Evolutionary conservation across 1,140 invertebrate genomes (phyloP).

Genomic region (Scaptodrosophila lebanonensis): DNA sequence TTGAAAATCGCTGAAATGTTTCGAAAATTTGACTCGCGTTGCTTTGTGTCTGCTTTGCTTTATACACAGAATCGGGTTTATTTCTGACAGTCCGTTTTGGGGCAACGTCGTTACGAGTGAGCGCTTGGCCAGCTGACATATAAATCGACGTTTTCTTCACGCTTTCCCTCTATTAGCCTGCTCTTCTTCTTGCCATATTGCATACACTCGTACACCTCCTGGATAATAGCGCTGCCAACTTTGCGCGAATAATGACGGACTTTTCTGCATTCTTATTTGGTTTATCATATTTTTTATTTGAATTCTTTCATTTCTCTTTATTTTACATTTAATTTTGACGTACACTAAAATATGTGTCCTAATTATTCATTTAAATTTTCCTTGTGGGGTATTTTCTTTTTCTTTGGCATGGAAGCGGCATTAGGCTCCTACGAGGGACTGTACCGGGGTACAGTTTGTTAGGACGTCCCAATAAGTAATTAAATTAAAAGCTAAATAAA

Average conservation of each 20-base stretch:
- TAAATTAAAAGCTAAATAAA: no score
- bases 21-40: conserved; percentile 8
- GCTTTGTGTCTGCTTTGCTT: conserved; percentile 25
- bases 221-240: conserved; percentile 28
- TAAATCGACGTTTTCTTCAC: conserved; percentile 41
- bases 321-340: conserved; percentile 69
- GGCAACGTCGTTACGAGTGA: neutral
- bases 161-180: neutral
- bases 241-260: neutral
- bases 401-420: conserved; percentile 25
- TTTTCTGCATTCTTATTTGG: conserved; percentile 1
- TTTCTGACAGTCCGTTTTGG: conserved; percentile 32
- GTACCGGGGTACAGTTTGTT: no score
- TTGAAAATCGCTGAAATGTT: conserved; percentile 18
- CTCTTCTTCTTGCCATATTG: neutral
- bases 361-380: conserved; percentile 30
- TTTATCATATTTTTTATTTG: conserved; percentile 25
- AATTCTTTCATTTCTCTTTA: conserved; percentile 66
- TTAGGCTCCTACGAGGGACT: no score
- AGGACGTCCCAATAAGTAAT: no score
- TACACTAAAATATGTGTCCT: conserved; percentile 70
- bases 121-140: conserved; percentile 45
- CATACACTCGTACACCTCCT: conserved; percentile 30
- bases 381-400: conserved; percentile 17
- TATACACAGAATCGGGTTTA: conserved; percentile 5